Evolutionary conservation across 2,113 vertebrate genomes (phyloP).

Genomic region (Sturnira hondurensis): DNA sequence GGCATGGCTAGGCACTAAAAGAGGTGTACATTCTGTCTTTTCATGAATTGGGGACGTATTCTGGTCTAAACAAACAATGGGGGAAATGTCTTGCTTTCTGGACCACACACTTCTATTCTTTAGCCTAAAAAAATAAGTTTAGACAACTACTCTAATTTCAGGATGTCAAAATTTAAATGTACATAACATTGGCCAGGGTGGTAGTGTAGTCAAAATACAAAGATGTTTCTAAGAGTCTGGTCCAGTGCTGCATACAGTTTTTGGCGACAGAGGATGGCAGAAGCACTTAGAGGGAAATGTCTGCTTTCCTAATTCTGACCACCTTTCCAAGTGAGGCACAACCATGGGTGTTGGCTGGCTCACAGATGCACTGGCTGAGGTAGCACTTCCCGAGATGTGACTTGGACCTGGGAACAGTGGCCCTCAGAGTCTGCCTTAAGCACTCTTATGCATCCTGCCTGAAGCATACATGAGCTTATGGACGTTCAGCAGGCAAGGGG

Average conservation of each 20-base stretch:
- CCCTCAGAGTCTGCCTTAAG: background rate
- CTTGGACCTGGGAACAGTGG: background rate
- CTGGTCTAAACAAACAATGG: background rate
- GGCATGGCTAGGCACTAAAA: no score
- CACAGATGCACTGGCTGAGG: background rate
- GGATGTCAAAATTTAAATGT: background rate
- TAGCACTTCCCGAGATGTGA: background rate
- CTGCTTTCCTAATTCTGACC: background rate
- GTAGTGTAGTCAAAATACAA: background rate
- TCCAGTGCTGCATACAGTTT: background rate
- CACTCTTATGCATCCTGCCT: background rate
- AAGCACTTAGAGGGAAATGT: background rate
- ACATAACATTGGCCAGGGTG: no score
- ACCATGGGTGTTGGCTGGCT: rapidly evolving
- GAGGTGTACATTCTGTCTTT: background rate
- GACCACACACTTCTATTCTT: background rate
- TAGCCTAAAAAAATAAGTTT: background rate
- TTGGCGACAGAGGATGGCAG: no score
- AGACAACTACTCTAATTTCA: background rate
- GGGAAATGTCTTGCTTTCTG: background rate
- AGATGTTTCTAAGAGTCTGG: background rate
- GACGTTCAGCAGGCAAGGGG: background rate
- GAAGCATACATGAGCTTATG: background rate
- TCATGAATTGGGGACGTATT: no score
- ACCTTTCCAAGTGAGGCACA: background rate